Base-by-base conservation (phyloP, 1,140 invertebrate species). In the Atta colombica region DNA sequence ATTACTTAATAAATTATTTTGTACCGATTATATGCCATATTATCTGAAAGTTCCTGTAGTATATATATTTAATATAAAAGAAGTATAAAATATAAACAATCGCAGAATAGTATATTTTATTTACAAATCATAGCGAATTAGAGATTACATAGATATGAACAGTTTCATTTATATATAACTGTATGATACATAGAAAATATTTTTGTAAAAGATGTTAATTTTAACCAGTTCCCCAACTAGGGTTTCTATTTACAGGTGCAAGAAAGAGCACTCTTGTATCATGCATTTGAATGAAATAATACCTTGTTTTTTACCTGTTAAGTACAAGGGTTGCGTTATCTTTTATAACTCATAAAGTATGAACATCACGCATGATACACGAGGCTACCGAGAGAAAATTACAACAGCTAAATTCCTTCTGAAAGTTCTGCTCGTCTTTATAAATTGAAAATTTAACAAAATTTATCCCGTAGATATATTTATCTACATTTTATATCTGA, bases 1-100 rank as follows among this genome's bases (percentile, higher is more conserved):
- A 82, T 89, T 77, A 60, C 89, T 89, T 91, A 92, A 92, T 92
- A 91, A 92, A 92, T 91, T 92, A 91, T 91, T 92, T 92, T 89
- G 31, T 85, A 91, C 58, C 31, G 31, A 86, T 66, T 51, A 81
- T 14, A 14, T 18, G 7, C 58, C 12, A 53, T 35, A 14, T 72
- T 60, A 5, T 55, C 10, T 14, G 14, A 14, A 51, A 53, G 12
- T 60, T 35, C 51, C 55, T 14, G 18, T 49, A 80, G 14, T 10
- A 39, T 77, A 35, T 71, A 39, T 69, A 69, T 55, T 53, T 87
- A 72, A 88, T 69, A 66, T 71, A 88, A 89, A 91, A 92, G 71
- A 74, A 75, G 65, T 61, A 45, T 45, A 21, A 31, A 51, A 74
- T 49, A 58, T 77, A 21, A 61, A 75, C n/a, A 74, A 69, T 87